Percentiles rank a stretch among this genome's conserved stretches.
Evolutionary conservation across 1,140 invertebrate species (phyloP).

Genomic region (Teleopsis dalmanni): DNA sequence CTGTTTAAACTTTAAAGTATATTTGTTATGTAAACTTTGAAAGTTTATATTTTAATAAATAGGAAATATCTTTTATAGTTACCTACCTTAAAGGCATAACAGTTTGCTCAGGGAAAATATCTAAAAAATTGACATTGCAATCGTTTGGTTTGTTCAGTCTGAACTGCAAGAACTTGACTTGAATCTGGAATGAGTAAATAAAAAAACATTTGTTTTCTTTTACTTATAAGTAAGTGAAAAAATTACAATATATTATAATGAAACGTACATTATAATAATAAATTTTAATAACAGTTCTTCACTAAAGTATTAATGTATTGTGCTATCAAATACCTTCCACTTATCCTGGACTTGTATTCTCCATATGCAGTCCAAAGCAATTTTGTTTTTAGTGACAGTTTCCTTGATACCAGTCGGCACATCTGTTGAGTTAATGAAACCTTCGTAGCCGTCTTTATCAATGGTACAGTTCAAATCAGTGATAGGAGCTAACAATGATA

Average conservation of each 20-base stretch:
- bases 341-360: constrained; percentile 58
- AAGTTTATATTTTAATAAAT: too few relatives aligned
- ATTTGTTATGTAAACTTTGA: too few relatives aligned
- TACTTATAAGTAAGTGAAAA: neutral
- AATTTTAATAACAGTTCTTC: neutral
- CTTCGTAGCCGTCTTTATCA: constrained; percentile 31
- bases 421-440: constrained; percentile 35
- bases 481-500: constrained; percentile 20
- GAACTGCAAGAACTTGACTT: constrained; percentile 61
- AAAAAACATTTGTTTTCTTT: neutral
- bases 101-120: constrained; percentile 63
- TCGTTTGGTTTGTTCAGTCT: constrained; percentile 68
- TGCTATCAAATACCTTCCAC: constrained; percentile 62
- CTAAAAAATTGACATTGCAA: constrained; percentile 73
- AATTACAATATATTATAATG: constrained; percentile 5
- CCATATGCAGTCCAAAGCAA: constrained; percentile 74
- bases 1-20: too few relatives aligned
- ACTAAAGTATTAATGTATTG: neutral
- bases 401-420: constrained; percentile 30
- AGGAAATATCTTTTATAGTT: too few relatives aligned
- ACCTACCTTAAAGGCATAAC: constrained; percentile 51
- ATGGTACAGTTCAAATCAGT: constrained; percentile 41
- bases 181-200: constrained; percentile 52
- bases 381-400: constrained; percentile 33
- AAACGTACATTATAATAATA: neutral